Conservation (phyloP, 2,888 invertebrate genomes). For the Globia sparganii region DNA sequence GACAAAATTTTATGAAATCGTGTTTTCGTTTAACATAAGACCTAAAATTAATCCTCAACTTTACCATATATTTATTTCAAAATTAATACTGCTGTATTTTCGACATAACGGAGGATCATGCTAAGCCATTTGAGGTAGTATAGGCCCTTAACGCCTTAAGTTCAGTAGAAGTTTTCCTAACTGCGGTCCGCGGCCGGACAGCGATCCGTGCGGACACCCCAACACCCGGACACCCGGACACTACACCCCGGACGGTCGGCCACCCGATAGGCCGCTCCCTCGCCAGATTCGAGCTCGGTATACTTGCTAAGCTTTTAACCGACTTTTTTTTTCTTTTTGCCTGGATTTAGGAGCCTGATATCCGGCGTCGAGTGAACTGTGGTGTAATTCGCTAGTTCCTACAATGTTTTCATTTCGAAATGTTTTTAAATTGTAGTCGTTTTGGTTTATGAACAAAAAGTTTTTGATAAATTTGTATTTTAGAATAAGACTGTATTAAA, state of each 20-base stretch:
- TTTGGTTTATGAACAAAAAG: not conserved
- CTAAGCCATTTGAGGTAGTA: too few species aligned
- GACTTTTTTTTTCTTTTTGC: slow-evolving; percentile 38
- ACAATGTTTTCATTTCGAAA: slow-evolving; percentile 22
- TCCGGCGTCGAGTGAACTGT: slow-evolving; percentile 31
- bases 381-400: slow-evolving; percentile 38
- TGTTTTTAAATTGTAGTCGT: not conserved
- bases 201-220: slow-evolving; percentile 1
- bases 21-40: too few species aligned
- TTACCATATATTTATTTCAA: too few species aligned
- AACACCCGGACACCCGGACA: slow-evolving; percentile 9
- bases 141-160: slow-evolving; percentile 37
- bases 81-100: too few species aligned
- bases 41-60: too few species aligned
- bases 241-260: slow-evolving; percentile 21
- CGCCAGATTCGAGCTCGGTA: slow-evolving; percentile 25
- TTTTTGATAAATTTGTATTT: not conserved
- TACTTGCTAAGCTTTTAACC: slow-evolving; percentile 60
- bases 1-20: too few species aligned
- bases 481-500: too few species aligned
- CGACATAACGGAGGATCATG: too few species aligned
- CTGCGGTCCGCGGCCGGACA: slow-evolving; percentile 25
- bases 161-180: slow-evolving; percentile 45
- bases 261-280: slow-evolving; percentile 11
- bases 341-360: slow-evolving; percentile 46